phyloP scores from a whole-genome alignment of 92 coral and sea anemone genomes.

The Parazoanthus swiftii region DNA sequence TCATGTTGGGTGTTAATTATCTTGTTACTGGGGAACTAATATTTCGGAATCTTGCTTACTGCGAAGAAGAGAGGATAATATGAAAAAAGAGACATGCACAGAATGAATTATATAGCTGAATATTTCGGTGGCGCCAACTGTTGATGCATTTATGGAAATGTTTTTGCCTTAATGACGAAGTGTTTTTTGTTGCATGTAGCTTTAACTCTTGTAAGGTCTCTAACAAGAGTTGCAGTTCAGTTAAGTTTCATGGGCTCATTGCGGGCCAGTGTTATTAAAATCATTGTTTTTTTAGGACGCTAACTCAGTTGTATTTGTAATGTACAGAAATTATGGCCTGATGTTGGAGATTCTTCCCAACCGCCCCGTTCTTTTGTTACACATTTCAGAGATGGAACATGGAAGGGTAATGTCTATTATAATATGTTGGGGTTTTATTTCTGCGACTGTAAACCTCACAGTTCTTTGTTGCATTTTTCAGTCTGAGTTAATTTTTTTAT shows the following conservation, averaged over 20 bases:
- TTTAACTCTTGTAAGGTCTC: background rate
- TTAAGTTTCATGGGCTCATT: no score
- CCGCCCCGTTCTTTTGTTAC: conserved; percentile 76
- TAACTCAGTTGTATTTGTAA: background rate
- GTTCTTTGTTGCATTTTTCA: no score
- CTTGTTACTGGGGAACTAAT: background rate
- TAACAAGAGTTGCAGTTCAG: background rate
- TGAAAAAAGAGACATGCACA: background rate
- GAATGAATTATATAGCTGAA: background rate
- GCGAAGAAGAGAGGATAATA: background rate
- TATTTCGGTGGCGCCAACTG: no score
- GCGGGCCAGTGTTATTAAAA: background rate
- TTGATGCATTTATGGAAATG: background rate
- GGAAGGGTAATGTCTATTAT: conserved; percentile 52
- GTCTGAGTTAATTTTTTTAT: no score
- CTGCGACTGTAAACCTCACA: no score
- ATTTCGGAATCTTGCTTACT: background rate
- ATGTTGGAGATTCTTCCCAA: conserved; percentile 82
- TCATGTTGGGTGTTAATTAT: no score
- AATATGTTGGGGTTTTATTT: background rate
- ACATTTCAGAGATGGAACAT: conserved; percentile 79
- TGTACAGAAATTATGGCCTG: conserved; percentile 78
- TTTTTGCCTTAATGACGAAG: background rate
- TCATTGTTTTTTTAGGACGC: background rate
- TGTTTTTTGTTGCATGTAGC: background rate